Evolutionary conservation across 2,113 vertebrate species (phyloP), one percentile per base, ranked within the genome.

Genomic region (Amia ocellicauda): DNA sequence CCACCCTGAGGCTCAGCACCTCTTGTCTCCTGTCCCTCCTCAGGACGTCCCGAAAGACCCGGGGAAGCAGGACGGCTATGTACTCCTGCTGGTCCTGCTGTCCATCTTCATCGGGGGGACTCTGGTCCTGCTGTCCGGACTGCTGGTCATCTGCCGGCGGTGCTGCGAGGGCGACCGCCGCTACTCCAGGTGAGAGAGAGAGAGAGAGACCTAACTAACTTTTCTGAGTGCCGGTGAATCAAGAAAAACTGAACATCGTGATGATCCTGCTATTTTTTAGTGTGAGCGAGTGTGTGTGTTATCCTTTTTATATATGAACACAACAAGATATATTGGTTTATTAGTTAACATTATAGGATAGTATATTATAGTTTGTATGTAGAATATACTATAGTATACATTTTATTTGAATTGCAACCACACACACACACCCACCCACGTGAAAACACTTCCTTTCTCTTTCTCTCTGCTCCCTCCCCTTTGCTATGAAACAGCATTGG

Each of bases 61-160:
- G 2, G 83, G 79, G 77, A 79, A 86, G 42, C 84, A 90, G 77
- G 89, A 95, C 85, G 92, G 92, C 69, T 94, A 90, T 9, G 80
- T 91, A 66, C 85, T 96, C 64, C 85, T 95, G 55, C 79, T 94
- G 61, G 93, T 94, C 69, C 88, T 99, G 67, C 82, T 94, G 74
- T 94, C 90, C 58, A 83, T 95, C 73, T 90, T 99, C 69, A 84
- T 96, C 1, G 94, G 93, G 2, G 95, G 92, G 65, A 87, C 91
- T 0, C 69, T 98, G 68, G 88, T 94, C 58, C 86, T 93, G 68
- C 77, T 95, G 60, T 89, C 91, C 0, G 85, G 95, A 24, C 71
- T 94, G 71, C 86, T 97, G 82, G 89, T 98, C 64, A 65, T 91
- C 71, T 98, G 89, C 73, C 88, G 87, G 11, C 90, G 88, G 31